Evolutionary conservation across 2,888 invertebrate species (phyloP).

Genomic region (Acronicta alni): DNA sequence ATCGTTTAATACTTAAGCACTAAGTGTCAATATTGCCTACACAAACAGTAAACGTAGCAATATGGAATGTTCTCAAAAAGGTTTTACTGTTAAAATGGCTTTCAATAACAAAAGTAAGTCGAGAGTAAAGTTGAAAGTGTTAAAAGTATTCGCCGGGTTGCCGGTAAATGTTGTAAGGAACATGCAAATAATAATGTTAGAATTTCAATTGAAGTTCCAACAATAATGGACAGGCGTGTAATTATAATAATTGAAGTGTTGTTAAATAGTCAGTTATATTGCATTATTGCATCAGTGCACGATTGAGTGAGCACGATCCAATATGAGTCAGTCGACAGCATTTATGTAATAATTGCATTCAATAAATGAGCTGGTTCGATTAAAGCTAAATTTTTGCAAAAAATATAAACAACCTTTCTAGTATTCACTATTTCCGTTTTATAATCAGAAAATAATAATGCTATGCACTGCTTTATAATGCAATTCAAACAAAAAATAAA

Average conservation of each 20-base stretch:
- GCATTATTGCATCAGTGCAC: conserved; percentile 38
- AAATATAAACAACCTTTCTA: no score
- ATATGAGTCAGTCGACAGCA: conserved; percentile 30
- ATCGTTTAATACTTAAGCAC: conserved; percentile 28
- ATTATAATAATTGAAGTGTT: conserved; percentile 17
- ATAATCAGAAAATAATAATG: neutral
- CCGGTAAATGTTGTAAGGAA: conserved; percentile 31
- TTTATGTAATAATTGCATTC: conserved; percentile 30
- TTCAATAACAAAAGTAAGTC: conserved; percentile 50
- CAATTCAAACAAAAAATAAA: no score
- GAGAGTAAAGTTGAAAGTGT: conserved; percentile 51
- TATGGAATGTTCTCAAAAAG: conserved; percentile 37
- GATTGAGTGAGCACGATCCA: conserved; percentile 37
- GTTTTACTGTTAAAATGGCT: conserved; percentile 49
- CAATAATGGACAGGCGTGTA: conserved; percentile 6
- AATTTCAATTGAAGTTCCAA: conserved; percentile 13
- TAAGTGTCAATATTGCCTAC: conserved; percentile 40
- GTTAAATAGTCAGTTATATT: conserved; percentile 24
- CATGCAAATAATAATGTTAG: conserved; percentile 22
- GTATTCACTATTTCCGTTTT: neutral
- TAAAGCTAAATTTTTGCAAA: conserved; percentile 15
- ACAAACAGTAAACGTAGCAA: conserved; percentile 32
- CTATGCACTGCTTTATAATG: no score
- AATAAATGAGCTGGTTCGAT: conserved; percentile 14
- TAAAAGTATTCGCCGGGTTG: conserved; percentile 33